These are phyloP conservation scores for Drosophila santomea DNA, from an alignment of 1,140 invertebrate species.

Conservation along the genomic window DNA sequence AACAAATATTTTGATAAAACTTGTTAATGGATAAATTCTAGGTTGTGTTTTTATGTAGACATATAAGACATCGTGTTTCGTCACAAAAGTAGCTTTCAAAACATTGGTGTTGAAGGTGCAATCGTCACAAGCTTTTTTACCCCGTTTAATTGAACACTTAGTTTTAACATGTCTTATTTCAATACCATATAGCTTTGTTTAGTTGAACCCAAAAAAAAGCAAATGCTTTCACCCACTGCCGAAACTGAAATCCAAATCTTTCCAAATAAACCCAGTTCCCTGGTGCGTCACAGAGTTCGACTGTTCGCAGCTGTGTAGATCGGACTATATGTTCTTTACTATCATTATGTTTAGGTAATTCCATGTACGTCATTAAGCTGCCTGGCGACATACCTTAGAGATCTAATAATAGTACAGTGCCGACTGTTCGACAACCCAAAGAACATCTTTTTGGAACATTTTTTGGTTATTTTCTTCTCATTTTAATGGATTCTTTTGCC, in stretches of 20 bases:
- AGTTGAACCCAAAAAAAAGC: neutral
- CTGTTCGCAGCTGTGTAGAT: slow-evolving; percentile 60
- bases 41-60: no score
- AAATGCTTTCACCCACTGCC: neutral
- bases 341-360: slow-evolving; percentile 33
- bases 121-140: no score
- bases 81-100: no score
- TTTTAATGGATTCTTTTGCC: slow-evolving; percentile 36
- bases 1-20: no score
- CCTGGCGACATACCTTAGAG: slow-evolving; percentile 13
- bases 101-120: no score
- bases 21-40: no score
- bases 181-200: neutral
- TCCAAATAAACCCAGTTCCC: slow-evolving; percentile 17
- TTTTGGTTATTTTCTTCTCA: slow-evolving; percentile 16
- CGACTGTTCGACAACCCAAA: slow-evolving; percentile 21
- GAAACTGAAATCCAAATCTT: slow-evolving; percentile 11
- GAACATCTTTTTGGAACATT: slow-evolving; percentile 32
- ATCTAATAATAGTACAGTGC: slow-evolving; percentile 37
- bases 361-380: slow-evolving; percentile 60
- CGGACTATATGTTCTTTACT: neutral
- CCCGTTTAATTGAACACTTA: no score
- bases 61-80: no score
- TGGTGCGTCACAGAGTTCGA: slow-evolving; percentile 53
- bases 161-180: neutral